Conservation (phyloP, 2,797 vertebrate species). For the Esox masquinongy region DNA sequence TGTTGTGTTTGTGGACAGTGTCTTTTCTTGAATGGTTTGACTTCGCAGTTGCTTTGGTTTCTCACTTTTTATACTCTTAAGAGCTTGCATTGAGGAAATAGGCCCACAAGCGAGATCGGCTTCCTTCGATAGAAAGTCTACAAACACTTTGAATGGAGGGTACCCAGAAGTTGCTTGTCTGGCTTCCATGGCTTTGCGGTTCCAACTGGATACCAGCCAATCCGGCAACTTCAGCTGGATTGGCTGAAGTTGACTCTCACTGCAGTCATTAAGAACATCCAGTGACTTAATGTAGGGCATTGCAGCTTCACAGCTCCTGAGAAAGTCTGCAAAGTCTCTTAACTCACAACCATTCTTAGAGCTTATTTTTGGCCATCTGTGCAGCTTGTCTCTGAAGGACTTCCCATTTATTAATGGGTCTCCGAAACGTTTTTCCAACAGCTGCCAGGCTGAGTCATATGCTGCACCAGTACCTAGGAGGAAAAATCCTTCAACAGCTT, state of each 20-base stretch:
- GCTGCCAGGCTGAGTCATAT: conserved; percentile 2
- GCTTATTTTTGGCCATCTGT: conserved; percentile 24
- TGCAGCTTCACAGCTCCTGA: conserved; percentile 18
- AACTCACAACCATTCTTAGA: conserved; percentile 25
- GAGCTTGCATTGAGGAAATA: conserved; percentile 18
- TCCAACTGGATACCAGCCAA: conserved; percentile 16
- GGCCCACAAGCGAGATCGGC: conserved; percentile 21
- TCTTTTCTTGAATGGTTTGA: neutral
- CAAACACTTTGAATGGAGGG: conserved; percentile 26
- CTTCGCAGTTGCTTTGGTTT: conserved; percentile 19
- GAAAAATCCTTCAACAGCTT: conserved; percentile 24
- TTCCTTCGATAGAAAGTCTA: conserved; percentile 26
- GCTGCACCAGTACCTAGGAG: conserved; percentile 11
- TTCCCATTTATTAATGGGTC: conserved; percentile 26
- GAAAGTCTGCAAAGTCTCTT: conserved; percentile 19
- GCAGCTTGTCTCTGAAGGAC: conserved; percentile 27
- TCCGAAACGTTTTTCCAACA: conserved; percentile 21
- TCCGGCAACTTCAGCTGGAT: conserved; percentile 26
- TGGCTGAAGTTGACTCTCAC: conserved; percentile 24
- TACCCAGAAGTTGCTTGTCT: neutral
- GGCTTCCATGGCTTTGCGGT: conserved; percentile 20
- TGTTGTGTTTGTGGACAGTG: neutral
- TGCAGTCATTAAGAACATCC: conserved; percentile 29
- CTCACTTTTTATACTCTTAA: conserved; percentile 8
- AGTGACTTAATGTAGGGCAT: conserved; percentile 28